These are phyloP conservation scores for Drosophila peninsularis DNA, from an alignment of 2,888 invertebrate genomes.

Conservation along the genomic window DNA sequence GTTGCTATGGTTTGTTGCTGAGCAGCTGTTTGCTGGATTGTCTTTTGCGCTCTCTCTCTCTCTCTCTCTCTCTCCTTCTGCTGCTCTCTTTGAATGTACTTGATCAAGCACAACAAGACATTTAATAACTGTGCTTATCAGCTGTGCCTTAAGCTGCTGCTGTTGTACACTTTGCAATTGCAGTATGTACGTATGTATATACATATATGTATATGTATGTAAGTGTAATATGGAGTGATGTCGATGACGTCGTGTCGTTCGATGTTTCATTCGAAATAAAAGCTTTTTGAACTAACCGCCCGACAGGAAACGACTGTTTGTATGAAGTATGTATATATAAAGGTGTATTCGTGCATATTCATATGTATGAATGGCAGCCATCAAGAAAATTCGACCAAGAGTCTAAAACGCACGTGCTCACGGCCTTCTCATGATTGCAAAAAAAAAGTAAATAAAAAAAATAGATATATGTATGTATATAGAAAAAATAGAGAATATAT, in stretches of 20 bases:
- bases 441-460: slow-evolving; percentile 12
- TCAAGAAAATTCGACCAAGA: slow-evolving; percentile 29
- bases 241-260: slow-evolving; percentile 1
- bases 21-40: slow-evolving; percentile 46
- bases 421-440: slow-evolving; percentile 52
- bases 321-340: slow-evolving; percentile 6
- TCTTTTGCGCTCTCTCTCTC: background rate
- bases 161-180: slow-evolving; percentile 30
- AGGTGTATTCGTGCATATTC: background rate
- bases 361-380: slow-evolving; percentile 19
- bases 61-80: background rate
- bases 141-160: slow-evolving; percentile 68
- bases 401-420: slow-evolving; percentile 52
- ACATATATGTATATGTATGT: background rate
- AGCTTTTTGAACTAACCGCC: slow-evolving; percentile 23
- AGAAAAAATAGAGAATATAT: slow-evolving; percentile 7
- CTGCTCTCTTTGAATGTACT: slow-evolving; percentile 13
- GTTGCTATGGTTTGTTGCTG: slow-evolving; percentile 36
- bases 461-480: no score
- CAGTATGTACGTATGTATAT: slow-evolving; percentile 17
- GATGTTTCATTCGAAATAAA: slow-evolving; percentile 21
- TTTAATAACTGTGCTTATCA: slow-evolving; percentile 70
- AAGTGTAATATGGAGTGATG: background rate
- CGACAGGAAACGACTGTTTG: slow-evolving; percentile 56
- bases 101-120: slow-evolving; percentile 17